These are phyloP conservation scores for Synchiropus splendidus DNA, from an alignment of 2,113 vertebrate species.

Conservation along the genomic window DNA sequence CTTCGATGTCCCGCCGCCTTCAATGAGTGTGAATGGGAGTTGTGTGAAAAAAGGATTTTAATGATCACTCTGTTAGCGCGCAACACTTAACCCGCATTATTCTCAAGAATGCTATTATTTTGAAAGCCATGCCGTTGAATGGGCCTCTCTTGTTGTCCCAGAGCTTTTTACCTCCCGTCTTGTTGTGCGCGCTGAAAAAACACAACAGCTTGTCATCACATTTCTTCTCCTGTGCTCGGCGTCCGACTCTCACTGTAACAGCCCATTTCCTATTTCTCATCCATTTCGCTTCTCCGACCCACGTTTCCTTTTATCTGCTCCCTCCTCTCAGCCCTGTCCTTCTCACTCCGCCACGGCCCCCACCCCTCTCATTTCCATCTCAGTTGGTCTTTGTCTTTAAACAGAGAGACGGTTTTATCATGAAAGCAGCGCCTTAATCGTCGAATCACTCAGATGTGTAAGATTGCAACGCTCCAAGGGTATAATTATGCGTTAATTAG, in stretches of 20 bases:
- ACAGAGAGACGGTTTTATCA: conserved; percentile 28
- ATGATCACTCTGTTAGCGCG: too few species aligned
- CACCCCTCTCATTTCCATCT: conserved; percentile 11
- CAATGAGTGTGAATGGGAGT: conserved; percentile 22
- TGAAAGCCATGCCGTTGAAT: conserved; percentile 2
- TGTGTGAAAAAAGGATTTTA: neutral
- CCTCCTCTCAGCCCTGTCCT: conserved; percentile 17
- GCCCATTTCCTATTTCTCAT: conserved; percentile 8
- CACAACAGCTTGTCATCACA: conserved; percentile 5
- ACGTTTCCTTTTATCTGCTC: conserved; percentile 7
- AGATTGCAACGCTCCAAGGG: conserved; percentile 42
- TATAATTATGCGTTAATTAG: conserved; percentile 61
- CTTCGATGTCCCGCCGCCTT: conserved; percentile 42
- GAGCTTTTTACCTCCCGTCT: neutral
- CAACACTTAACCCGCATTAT: too few species aligned
- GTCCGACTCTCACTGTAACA: conserved; percentile 2
- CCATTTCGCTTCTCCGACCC: conserved; percentile 9
- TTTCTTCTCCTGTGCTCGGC: neutral
- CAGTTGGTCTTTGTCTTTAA: conserved; percentile 31
- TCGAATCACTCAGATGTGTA: conserved; percentile 39
- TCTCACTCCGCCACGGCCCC: conserved; percentile 5
- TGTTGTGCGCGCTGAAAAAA: neutral
- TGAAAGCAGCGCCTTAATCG: conserved; percentile 40
- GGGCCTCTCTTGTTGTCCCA: neutral
- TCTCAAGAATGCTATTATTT: too few species aligned